phyloP scores from a whole-genome alignment of 2,888 invertebrate genomes.

The Melolontha melolontha region DNA sequence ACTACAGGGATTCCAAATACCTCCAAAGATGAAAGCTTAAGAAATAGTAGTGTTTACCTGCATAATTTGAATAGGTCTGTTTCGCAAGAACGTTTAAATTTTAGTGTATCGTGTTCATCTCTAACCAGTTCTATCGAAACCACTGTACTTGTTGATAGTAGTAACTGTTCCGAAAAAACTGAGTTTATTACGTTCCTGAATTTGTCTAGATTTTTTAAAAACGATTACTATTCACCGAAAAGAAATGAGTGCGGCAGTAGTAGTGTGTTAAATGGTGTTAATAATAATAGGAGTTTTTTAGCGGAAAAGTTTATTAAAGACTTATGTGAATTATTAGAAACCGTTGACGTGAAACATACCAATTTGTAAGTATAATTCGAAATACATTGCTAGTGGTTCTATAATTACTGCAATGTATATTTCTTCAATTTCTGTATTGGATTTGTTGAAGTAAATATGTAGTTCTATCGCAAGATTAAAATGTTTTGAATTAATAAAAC shows the following conservation, averaged over 20 bases:
- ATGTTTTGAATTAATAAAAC: too few relatives aligned
- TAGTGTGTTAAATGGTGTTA: slow-evolving; percentile 36
- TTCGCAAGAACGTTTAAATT: slow-evolving; percentile 23
- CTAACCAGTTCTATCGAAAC: slow-evolving; percentile 30
- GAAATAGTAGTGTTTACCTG: slow-evolving; percentile 1
- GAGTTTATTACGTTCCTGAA: slow-evolving; percentile 51
- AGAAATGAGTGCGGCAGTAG: slow-evolving; percentile 30
- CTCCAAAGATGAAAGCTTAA: slow-evolving; percentile 9
- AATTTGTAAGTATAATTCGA: slow-evolving; percentile 81
- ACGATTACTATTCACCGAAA: slow-evolving; percentile 45
- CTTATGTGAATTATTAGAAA: slow-evolving; percentile 76
- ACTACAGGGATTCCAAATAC: slow-evolving; percentile 20
- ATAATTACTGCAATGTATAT: too few relatives aligned
- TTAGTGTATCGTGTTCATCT: slow-evolving; percentile 20
- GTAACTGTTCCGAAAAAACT: slow-evolving; percentile 40
- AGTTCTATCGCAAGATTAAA: too few relatives aligned
- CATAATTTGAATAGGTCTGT: slow-evolving; percentile 10
- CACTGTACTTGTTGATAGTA: slow-evolving; percentile 23
- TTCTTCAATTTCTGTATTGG: too few relatives aligned
- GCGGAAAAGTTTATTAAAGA: slow-evolving; percentile 68
- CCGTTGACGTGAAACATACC: slow-evolving; percentile 85
- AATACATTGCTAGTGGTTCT: too few relatives aligned
- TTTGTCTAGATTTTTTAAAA: slow-evolving; percentile 49
- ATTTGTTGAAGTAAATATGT: too few relatives aligned
- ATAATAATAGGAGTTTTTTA: slow-evolving; percentile 49